These are phyloP conservation scores for Xerus rutilus DNA, from an alignment of 2,797 vertebrate species.

Conservation along the genomic window DNA sequence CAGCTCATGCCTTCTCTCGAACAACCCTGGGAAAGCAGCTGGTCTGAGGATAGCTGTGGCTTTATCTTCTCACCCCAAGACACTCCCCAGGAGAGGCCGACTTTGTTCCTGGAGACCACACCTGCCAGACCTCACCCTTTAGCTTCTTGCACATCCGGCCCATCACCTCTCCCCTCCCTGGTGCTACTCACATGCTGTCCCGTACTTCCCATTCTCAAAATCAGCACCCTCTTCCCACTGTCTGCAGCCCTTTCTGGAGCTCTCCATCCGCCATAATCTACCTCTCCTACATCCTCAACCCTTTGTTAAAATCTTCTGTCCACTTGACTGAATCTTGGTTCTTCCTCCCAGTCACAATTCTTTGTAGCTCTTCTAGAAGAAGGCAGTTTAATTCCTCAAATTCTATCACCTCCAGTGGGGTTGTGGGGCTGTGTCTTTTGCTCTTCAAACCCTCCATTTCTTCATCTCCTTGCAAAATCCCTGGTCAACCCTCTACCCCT, in stretches of 20 bases:
- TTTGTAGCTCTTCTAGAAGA: background rate
- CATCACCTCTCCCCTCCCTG: fast-evolving
- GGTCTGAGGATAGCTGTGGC: background rate
- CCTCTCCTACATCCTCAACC: background rate
- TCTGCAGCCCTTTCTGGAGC: background rate
- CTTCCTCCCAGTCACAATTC: background rate
- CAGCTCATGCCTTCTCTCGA: background rate
- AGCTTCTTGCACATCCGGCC: background rate
- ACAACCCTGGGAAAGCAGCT: background rate
- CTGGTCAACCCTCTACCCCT: background rate
- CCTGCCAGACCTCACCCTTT: too few species aligned
- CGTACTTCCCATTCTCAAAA: background rate
- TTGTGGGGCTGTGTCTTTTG: background rate
- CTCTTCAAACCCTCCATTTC: background rate
- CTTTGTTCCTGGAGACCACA: background rate
- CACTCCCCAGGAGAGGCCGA: background rate
- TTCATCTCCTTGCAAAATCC: background rate
- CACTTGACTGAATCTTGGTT: background rate
- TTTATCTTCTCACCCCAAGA: background rate
- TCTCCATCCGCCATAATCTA: background rate
- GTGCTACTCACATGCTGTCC: background rate
- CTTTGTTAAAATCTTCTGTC: background rate
- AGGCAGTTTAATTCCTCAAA: fast-evolving
- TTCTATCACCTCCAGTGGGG: background rate
- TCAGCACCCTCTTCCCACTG: too few species aligned